phyloP scores from a whole-genome alignment of 2,888 invertebrate genomes.

The Neoascia interrupta region DNA sequence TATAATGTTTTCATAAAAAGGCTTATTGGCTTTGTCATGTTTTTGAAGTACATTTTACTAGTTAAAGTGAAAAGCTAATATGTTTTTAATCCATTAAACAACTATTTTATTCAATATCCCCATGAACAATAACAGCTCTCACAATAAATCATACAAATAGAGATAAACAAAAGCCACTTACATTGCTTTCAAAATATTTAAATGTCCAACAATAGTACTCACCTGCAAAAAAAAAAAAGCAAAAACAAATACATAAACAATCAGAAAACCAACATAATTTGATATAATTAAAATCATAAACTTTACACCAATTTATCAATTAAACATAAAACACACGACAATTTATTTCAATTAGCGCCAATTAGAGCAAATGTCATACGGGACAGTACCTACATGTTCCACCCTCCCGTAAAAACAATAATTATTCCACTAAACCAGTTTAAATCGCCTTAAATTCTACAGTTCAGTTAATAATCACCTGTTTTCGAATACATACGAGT shows the following conservation, averaged over 20 bases:
- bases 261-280: constrained; percentile 13
- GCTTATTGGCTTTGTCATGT: too few species aligned
- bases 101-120: too few species aligned
- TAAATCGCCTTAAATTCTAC: constrained; percentile 17
- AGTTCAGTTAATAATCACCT: too few species aligned
- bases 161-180: not conserved
- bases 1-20: too few species aligned
- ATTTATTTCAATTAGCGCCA: constrained; percentile 35
- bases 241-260: not conserved
- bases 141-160: not conserved
- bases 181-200: constrained; percentile 7
- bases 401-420: not conserved
- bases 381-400: constrained; percentile 3
- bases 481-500: too few species aligned
- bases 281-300: constrained; percentile 48
- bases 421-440: constrained; percentile 31
- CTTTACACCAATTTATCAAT: constrained; percentile 33
- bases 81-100: too few species aligned
- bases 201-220: constrained; percentile 3
- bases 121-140: too few species aligned
- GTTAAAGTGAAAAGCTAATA: too few species aligned
- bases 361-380: constrained; percentile 39
- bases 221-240: constrained; percentile 44
- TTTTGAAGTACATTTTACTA: too few species aligned
- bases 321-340: constrained; percentile 6